Percentiles rank a stretch among this genome's conserved stretches.
phyloP scores from a whole-genome alignment of 1,140 invertebrate species.

The Plodia interpunctella region DNA sequence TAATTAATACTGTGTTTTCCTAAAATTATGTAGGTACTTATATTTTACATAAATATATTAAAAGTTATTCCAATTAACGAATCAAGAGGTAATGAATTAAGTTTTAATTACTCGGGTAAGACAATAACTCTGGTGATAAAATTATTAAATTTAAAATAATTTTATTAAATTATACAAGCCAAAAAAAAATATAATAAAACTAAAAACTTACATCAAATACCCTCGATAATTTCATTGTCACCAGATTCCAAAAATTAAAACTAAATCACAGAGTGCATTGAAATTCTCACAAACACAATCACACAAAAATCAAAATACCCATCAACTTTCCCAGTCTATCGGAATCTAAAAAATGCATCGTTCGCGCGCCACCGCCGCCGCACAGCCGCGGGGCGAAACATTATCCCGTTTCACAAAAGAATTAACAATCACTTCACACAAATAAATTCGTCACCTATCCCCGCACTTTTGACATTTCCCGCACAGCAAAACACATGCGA shows the following conservation, averaged over 20 bases:
- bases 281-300: conserved; percentile 22
- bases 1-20: no score
- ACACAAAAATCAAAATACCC: conserved; percentile 40
- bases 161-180: no score
- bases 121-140: no score
- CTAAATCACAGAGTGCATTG: conserved; percentile 15
- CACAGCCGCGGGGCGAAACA: conserved; percentile 19
- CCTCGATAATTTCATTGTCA: conserved; percentile 32
- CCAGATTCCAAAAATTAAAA: conserved; percentile 15
- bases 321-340: conserved; percentile 51
- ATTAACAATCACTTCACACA: conserved; percentile 15
- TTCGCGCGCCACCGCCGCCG: conserved; percentile 35
- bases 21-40: no score
- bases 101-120: no score
- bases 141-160: no score
- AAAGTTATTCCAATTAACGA: no score
- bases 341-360: conserved; percentile 42
- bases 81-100: no score
- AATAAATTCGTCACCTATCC: conserved; percentile 24
- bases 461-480: conserved; percentile 28
- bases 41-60: no score
- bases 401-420: conserved; percentile 17
- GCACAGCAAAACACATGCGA: conserved; percentile 32
- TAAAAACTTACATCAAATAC: conserved; percentile 32
- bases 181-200: no score